Base-by-base conservation (phyloP, 2,797 vertebrate genomes). In the Gallinago stenura region DNA sequence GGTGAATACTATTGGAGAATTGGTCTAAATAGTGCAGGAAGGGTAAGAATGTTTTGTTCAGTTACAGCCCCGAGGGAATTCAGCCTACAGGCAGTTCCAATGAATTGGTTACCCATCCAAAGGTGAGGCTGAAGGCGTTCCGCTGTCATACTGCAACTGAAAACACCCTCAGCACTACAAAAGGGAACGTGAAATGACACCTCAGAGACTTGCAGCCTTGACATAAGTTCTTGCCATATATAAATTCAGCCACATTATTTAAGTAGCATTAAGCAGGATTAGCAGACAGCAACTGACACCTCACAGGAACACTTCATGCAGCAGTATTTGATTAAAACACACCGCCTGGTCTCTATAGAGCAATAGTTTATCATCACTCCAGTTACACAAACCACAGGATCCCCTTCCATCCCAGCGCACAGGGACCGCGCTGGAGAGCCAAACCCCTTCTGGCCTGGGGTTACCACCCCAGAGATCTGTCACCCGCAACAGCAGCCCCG, bases 341-440 rank as follows among this genome's bases (percentile, higher is more conserved):
- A 53, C 26, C 7, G 15, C 64, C 25, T 24, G 46, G 15, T 15
- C 26, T 43, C 22, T 43, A 65, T 3, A 53, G 28, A 24, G 1
- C 19, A 75, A 4, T 10, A 37, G 64, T 4, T 17, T 15, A 43
- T 30, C 24, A 7, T 35, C 33, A 35, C 33, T 35, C 20, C 7
- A 75, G 18, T 41, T 33, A n/a, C 2, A 3, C 24, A 35, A 1
- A 28, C 11, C 54, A 45, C 2, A 41, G 39, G 30, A 43, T 9
- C 28, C 25, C 12, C n/a, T 9, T 11, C 17, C 39, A 0, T 33
- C 33, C 41, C 10, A 31, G n/a, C 22, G 4, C 56, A 16, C 30
- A 1, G 13, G n/a, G 35, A 50, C 0, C 51, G 26, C 20, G 33
- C 35, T 15, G 2, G 0, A 6, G 39, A 72, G 20, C 2, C 4